Conservation (phyloP, 2,888 invertebrate species). For the Sarcophaga caerulescens region DNA sequence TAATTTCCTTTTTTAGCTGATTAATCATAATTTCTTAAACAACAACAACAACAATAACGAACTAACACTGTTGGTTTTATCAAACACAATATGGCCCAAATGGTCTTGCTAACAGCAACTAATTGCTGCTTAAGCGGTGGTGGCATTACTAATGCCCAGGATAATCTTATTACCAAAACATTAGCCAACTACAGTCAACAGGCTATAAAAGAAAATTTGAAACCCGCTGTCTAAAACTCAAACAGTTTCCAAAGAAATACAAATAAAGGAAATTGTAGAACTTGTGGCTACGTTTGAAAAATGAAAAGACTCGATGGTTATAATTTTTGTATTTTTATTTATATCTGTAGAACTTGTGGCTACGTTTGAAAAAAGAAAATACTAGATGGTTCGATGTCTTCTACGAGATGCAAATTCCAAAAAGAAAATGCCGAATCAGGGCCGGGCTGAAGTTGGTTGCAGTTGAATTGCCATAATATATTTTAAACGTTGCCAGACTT, state of each 20-base stretch:
- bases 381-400: no score
- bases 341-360: no score
- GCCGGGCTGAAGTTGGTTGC: no score
- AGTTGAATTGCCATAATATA: no score
- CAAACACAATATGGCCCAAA: not conserved
- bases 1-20: not conserved
- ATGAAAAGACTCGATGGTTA: no score
- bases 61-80: not conserved
- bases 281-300: no score
- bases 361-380: no score
- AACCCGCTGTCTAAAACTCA: not conserved
- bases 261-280: not conserved
- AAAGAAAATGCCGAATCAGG: no score
- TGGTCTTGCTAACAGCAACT: conserved; percentile 13
- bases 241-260: not conserved
- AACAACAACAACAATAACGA: no score
- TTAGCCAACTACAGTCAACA: not conserved
- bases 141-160: not conserved
- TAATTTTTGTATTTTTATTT: no score
- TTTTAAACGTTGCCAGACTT: no score
- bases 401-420: no score
- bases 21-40: conserved; percentile 6
- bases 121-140: conserved; percentile 19
- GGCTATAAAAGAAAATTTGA: not conserved
- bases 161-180: not conserved